A percentile compares a stretch with the other conserved stretches of the same genome.
phyloP scores from a whole-genome alignment of 2,113 vertebrate species.

The Actinemys pallida region DNA sequence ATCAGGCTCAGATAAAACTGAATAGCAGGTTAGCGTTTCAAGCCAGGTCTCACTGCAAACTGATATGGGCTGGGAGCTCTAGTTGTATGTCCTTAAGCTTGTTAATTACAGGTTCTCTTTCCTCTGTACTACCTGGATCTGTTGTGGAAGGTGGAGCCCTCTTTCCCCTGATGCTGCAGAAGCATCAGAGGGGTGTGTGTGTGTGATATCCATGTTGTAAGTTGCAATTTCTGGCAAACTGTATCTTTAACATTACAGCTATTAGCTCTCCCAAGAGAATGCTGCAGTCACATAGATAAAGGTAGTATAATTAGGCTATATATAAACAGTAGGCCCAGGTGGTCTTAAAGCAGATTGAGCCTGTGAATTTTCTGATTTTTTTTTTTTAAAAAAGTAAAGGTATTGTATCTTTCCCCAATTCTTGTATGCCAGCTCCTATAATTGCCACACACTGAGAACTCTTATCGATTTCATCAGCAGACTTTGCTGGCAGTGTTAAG shows the following conservation, averaged over 20 bases:
- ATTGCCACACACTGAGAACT: background rate
- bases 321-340: constrained; percentile 54
- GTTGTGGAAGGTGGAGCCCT: background rate
- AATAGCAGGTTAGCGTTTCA: constrained; percentile 42
- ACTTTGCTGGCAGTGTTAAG: background rate
- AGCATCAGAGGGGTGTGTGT: background rate
- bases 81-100: background rate
- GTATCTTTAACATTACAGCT: background rate
- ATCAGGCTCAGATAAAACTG: constrained; percentile 29
- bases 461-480: background rate
- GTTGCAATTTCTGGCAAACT: background rate
- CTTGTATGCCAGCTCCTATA: background rate
- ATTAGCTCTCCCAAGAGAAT: background rate
- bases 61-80: background rate
- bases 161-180: background rate
- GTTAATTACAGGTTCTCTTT: constrained; percentile 19
- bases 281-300: constrained; percentile 46
- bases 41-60: background rate
- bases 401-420: fast-evolving
- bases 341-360: constrained; percentile 54
- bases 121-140: background rate
- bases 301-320: constrained; percentile 54
- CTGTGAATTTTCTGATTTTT: background rate
- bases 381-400: background rate
- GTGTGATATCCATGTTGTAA: background rate